Evolutionary conservation across 2,888 invertebrate genomes (phyloP), one percentile per base, ranked within the genome.

Genomic region (Papilio demoleus): DNA sequence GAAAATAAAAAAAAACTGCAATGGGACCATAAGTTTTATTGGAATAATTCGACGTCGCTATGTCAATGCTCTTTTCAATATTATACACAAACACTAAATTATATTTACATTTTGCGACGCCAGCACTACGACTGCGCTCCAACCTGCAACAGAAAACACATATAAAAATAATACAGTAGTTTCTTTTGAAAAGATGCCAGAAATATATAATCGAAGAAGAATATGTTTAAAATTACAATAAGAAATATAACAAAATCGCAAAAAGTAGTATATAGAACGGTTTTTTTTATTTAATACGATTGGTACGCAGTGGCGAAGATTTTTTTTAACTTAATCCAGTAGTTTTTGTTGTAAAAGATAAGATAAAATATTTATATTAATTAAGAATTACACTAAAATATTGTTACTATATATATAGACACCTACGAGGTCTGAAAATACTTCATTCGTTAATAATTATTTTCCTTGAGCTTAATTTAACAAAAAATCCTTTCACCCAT

Each of bases 91-190:
- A 81, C 79, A 81, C 82, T 83, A 78, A 79, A 81, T 9, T 47
- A 81, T 90, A 90, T 89, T 82, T 90, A 91, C 90, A 91, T 80
- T 82, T 22, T 78, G 83, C 82, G 82, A 68, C 63, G 83, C 81
- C 79, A 79, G 77, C 76, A 78, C 75, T 74, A 77, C 77, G 71
- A 70, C 70, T 61, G 56, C 70, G 40, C 78, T 77, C 74, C 81
- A 81, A 89, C 80, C 92, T 92, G 92, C 68, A 91, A 92, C 81
- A 87, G 86, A 89, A 87, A 86, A 84, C 6, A 65, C 56, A 81
- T 83, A 78, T 74, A 74, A 76, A 75, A 83, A 84, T 79, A 84
- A 86, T 88, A 88, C 87, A 87, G 81, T 87, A 79, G 73, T 82
- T 84, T 77, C 63, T 75, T 11, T 64, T 72, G 72, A 8, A 17